Conservation (phyloP, 2,113 vertebrate species). For the Oncorhynchus kisutch region DNA sequence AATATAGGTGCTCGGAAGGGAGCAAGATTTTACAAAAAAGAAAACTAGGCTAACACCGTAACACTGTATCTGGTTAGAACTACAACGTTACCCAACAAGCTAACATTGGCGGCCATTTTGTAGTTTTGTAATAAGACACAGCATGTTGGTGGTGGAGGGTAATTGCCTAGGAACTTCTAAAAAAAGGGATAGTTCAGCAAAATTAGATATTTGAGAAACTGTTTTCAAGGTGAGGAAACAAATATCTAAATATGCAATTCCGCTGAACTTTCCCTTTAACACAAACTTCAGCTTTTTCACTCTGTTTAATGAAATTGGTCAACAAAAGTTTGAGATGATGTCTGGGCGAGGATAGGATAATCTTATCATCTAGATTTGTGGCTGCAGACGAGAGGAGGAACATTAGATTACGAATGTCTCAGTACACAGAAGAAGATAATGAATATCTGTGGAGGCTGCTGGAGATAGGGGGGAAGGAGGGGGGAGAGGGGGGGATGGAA, state of each 20-base stretch:
- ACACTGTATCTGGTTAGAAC: constrained; percentile 69
- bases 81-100: constrained; percentile 68
- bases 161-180: constrained; percentile 50
- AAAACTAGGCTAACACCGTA: constrained; percentile 60
- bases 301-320: constrained; percentile 23
- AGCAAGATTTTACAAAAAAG: constrained; percentile 67
- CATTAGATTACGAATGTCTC: constrained; percentile 53
- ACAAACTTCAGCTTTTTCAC: constrained; percentile 22
- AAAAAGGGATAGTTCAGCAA: constrained; percentile 27
- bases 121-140: constrained; percentile 65
- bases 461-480: not conserved
- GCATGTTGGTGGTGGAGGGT: constrained; percentile 44
- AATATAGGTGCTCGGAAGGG: constrained; percentile 68
- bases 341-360: constrained; percentile 26
- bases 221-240: not conserved
- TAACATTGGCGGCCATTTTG: constrained; percentile 59
- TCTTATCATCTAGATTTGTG: constrained; percentile 34
- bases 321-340: not conserved
- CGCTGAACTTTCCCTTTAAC: not conserved
- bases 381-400: constrained; percentile 38
- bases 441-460: constrained; percentile 21
- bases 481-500: constrained; percentile 12
- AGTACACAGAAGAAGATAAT: constrained; percentile 42
- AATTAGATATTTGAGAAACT: constrained; percentile 18
- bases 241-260: not conserved